A percentile compares a stretch with the other conserved stretches of the same genome.
Evolutionary conservation across 2,797 vertebrate species (phyloP).

Genomic region (Synaphobranchus kaupii): DNA sequence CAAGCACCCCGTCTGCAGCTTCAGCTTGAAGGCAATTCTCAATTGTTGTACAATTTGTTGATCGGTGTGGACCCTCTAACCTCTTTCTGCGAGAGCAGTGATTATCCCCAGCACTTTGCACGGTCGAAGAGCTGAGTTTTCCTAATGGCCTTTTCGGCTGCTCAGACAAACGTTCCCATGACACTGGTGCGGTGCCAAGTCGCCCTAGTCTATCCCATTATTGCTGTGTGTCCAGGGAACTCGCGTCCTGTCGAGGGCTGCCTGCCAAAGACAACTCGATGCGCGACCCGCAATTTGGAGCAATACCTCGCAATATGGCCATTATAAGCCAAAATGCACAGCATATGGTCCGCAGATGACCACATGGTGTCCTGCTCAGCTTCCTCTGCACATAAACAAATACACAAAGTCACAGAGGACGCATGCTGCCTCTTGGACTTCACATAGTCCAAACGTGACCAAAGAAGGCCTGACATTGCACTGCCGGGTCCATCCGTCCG

Average conservation of each 20-base stretch:
- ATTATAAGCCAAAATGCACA: neutral
- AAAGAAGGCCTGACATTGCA: neutral
- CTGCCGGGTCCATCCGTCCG: neutral
- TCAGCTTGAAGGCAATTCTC: neutral
- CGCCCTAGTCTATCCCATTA: neutral
- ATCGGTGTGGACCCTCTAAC: neutral
- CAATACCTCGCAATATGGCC: neutral
- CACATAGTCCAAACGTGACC: neutral
- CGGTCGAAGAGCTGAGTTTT: neutral
- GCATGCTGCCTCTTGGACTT: neutral
- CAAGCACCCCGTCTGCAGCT: neutral
- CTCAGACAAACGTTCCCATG: neutral
- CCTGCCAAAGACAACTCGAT: slow-evolving; percentile 3
- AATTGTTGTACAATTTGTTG: neutral
- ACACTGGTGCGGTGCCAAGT: neutral
- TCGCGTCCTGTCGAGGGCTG: neutral
- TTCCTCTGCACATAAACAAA: neutral
- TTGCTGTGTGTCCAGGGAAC: neutral
- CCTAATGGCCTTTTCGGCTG: slow-evolving; percentile 17
- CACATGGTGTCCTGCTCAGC: neutral
- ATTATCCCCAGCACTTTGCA: neutral
- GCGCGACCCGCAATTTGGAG: slow-evolving; percentile 6
- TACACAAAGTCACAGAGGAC: slow-evolving; percentile 8
- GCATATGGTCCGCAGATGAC: slow-evolving; percentile 3
- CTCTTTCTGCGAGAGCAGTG: neutral